These are phyloP conservation scores for Pteromalus puparum DNA, from an alignment of 1,140 invertebrate genomes.

Conservation along the genomic window DNA sequence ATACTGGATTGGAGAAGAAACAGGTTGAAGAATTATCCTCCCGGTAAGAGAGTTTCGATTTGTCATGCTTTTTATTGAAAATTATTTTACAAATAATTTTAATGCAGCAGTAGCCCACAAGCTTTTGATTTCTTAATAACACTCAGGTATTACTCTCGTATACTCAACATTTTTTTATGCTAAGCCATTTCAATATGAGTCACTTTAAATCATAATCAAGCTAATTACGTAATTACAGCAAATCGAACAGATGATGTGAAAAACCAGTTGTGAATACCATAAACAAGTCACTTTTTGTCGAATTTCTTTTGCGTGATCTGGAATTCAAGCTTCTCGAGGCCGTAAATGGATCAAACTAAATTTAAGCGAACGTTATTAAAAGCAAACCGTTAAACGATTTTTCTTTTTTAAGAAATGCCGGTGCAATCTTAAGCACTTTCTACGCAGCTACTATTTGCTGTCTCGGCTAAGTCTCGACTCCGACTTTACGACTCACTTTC, in stretches of 20 bases:
- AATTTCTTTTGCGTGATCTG: neutral
- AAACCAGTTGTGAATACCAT: neutral
- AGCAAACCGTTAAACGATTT: neutral
- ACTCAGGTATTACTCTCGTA: too few relatives aligned
- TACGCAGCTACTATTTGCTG: neutral
- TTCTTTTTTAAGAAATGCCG: neutral
- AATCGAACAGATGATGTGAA: too few relatives aligned
- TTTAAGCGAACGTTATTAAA: neutral
- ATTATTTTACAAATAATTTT: too few relatives aligned
- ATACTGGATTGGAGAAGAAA: slow-evolving; percentile 51
- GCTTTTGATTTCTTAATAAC: too few relatives aligned
- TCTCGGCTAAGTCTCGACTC: too few relatives aligned
- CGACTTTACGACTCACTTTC: neutral
- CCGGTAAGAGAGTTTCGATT: slow-evolving; percentile 55
- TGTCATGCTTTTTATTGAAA: neutral
- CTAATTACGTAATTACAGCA: neutral
- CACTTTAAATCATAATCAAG: neutral
- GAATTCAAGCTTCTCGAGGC: too few relatives aligned
- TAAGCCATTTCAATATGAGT: neutral
- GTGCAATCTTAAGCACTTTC: neutral
- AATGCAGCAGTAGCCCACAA: too few relatives aligned
- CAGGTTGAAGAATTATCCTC: slow-evolving; percentile 57
- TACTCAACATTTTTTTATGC: too few relatives aligned
- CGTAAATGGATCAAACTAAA: too few relatives aligned
- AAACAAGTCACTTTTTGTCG: neutral